Base-by-base conservation (phyloP, 2,888 invertebrate genomes). In the Subacronicta megacephala region DNA sequence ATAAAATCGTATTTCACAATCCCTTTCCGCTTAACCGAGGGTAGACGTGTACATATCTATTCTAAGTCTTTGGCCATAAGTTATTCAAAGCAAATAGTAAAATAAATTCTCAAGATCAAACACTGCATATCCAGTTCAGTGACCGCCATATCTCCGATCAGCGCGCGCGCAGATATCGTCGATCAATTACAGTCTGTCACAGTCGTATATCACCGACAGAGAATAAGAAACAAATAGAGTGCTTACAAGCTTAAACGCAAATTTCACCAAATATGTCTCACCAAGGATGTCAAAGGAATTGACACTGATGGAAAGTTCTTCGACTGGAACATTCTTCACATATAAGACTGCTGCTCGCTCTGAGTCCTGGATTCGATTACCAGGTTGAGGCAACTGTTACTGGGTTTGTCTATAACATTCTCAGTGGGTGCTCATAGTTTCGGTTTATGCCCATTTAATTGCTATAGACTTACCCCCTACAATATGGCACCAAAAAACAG, bases 101-200 rank as follows among this genome's bases (percentile, higher is more conserved):
- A 68, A 53, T 40, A 53, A 46, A 46, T 43, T 67, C 47, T 23
- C n/a, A 0, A 53, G 17, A 53, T 57, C 46, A 49, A 71, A 13
- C 31, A 42, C 49, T 71, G 62, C 56, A 45, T 51, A 66, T 62
- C 59, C 54, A 58, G 73, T 72, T 73, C 75, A 74, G 36, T 68
- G 71, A 74, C 71, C 74, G 62, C 42, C 41, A 54, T 75, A 72
- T 73, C 70, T 73, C 20, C 23, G 62, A 61, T 60, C 69, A 51
- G 42, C 69, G 63, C 66, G 52, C 44, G 60, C 72, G 77, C 72
- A 82, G 79, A 83, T 85, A 88, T 84, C 80, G 80, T 82, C 81
- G 75, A 87, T 90, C 87, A 87, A 86, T 88, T 87, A 85, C 75
- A 38, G 71, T 68, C 75, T 83, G 87, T 85, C 84, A 80, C 80